Percentiles rank a stretch among this genome's conserved stretches.
phyloP scores from a whole-genome alignment of 2,797 vertebrate genomes.

The Brotula barbata region DNA sequence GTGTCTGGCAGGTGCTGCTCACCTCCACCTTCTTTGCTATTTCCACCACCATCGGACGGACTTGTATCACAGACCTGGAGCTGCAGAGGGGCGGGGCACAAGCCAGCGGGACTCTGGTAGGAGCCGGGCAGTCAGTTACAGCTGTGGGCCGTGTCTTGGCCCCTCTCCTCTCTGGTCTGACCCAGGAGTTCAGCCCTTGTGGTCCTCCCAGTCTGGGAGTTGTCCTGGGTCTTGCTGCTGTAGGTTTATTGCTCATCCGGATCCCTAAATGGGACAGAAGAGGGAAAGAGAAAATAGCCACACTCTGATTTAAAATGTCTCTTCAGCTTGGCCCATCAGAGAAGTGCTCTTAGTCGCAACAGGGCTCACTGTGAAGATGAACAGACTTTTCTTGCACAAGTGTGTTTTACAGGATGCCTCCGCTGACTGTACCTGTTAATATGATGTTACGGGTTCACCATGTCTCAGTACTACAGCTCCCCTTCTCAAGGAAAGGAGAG shows the following conservation, averaged over 20 bases:
- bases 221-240: slow-evolving; percentile 81
- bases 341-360: slow-evolving; percentile 44
- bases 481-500: slow-evolving; percentile 15
- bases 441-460: slow-evolving; percentile 12
- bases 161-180: slow-evolving; percentile 89
- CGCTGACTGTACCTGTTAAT: slow-evolving; percentile 7
- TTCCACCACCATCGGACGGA: slow-evolving; percentile 89
- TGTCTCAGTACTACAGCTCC: slow-evolving; percentile 10
- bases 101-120: slow-evolving; percentile 88
- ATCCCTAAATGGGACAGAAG: slow-evolving; percentile 76
- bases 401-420: slow-evolving; percentile 5
- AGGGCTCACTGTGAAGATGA: slow-evolving; percentile 22
- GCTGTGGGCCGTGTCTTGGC: slow-evolving; percentile 88
- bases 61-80: slow-evolving; percentile 90
- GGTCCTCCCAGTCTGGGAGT: slow-evolving; percentile 89
- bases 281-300: slow-evolving; percentile 40
- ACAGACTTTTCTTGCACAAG: slow-evolving; percentile 9
- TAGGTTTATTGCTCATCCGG: slow-evolving; percentile 82
- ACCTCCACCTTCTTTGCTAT: slow-evolving; percentile 90
- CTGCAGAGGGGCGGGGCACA: slow-evolving; percentile 82
- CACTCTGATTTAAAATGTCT: slow-evolving; percentile 17
- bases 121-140: slow-evolving; percentile 92
- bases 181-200: slow-evolving; percentile 92
- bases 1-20: slow-evolving; percentile 82
- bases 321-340: slow-evolving; percentile 9